Percentiles rank a stretch among this genome's conserved stretches.
phyloP scores from a whole-genome alignment of 53 echinoderm and acorn worm genomes.

The Arbacia lixula region DNA sequence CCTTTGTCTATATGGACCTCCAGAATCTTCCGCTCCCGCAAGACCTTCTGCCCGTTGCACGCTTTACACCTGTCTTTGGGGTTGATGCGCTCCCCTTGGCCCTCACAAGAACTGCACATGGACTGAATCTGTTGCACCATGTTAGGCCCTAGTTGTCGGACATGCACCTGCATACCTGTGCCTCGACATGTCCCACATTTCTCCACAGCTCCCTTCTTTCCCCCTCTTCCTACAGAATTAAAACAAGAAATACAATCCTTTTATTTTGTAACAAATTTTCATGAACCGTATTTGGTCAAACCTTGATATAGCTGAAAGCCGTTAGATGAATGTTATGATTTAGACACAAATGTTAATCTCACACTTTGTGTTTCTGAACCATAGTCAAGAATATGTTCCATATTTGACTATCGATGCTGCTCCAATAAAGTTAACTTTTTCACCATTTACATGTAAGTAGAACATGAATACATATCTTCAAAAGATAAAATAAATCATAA shows the following conservation, averaged over 20 bases:
- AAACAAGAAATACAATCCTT: not conserved
- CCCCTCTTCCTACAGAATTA: conserved; percentile 74
- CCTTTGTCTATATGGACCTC: conserved; percentile 98
- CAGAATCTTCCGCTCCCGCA: conserved; percentile 88
- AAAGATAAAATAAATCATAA: too few species aligned
- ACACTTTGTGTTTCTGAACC: too few species aligned
- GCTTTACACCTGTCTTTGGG: conserved; percentile 88
- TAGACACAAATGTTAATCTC: too few species aligned
- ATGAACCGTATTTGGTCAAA: not conserved
- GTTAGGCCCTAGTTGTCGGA: conserved; percentile 81
- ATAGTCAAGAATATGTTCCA: too few species aligned
- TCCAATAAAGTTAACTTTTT: too few species aligned
- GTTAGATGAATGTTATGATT: too few species aligned
- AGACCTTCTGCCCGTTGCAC: conserved; percentile 86
- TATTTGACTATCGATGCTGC: too few species aligned
- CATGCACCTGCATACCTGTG: conserved; percentile 82
- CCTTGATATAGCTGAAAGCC: too few species aligned
- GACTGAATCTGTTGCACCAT: conserved; percentile 98
- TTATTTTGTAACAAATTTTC: not conserved
- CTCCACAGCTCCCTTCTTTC: conserved; percentile 94
- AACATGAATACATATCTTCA: too few species aligned
- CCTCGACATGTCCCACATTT: conserved; percentile 83
- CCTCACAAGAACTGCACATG: conserved; percentile 77
- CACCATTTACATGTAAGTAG: too few species aligned
- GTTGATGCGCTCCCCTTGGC: conserved; percentile 89